Evolutionary conservation across 2,888 invertebrate species (phyloP).

Genomic region (Halocaridina rubra): DNA sequence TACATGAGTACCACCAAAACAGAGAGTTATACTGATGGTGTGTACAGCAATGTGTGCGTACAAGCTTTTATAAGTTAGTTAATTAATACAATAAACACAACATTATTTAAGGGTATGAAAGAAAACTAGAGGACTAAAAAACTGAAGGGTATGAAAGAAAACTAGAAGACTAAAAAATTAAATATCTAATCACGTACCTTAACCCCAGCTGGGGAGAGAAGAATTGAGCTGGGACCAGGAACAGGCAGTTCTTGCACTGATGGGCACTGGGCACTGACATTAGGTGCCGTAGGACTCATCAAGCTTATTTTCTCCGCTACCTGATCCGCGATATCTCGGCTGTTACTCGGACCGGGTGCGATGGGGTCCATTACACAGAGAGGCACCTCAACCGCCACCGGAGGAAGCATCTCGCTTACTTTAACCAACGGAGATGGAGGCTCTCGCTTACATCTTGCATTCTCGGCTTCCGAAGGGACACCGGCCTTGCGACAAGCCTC

Average conservation of each 20-base stretch:
- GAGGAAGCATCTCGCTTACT: constrained; percentile 12
- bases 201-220: constrained; percentile 18
- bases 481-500: neutral
- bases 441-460: neutral
- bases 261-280: constrained; percentile 15
- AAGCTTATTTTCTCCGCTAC: constrained; percentile 27
- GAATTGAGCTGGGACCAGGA: constrained; percentile 28
- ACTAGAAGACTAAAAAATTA: no score
- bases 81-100: no score
- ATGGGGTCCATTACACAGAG: constrained; percentile 45
- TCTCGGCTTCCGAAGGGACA: neutral
- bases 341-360: neutral
- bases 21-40: no score
- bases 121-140: no score
- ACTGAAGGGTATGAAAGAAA: no score
- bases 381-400: constrained; percentile 36
- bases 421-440: neutral
- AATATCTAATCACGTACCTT: constrained; percentile 9
- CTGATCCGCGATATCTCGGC: constrained; percentile 1
- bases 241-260: constrained; percentile 4
- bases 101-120: no score
- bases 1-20: no score
- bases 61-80: no score
- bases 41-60: no score
- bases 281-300: constrained; percentile 12